phyloP scores from a whole-genome alignment of 2,113 vertebrate species.

The Bostrychus sinensis region DNA sequence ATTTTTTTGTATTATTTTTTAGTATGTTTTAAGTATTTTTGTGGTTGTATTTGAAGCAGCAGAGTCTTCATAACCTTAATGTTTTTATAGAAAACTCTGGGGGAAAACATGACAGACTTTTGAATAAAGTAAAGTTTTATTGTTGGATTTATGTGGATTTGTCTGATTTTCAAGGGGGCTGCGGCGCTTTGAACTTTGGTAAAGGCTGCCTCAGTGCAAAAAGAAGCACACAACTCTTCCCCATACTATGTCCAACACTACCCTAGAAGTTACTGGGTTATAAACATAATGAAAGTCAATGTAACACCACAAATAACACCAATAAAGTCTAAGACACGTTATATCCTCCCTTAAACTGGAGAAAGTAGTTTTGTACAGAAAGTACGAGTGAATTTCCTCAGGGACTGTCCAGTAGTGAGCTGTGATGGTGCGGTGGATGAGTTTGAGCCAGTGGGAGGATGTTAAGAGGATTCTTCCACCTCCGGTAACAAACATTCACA shows the following conservation, averaged over 20 bases:
- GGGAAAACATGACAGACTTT: no score
- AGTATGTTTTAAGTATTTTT: no score
- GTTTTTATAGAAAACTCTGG: no score
- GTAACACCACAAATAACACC: background rate
- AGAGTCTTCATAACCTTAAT: no score
- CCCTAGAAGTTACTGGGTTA: background rate
- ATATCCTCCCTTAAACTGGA: background rate
- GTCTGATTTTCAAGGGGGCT: no score
- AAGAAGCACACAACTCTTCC: no score
- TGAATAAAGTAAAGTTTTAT: no score
- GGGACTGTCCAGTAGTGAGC: constrained; percentile 10
- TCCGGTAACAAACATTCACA: constrained; percentile 15
- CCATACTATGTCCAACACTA: background rate
- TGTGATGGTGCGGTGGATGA: constrained; percentile 31
- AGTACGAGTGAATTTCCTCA: background rate
- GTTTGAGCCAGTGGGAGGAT: constrained; percentile 11
- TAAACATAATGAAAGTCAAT: background rate
- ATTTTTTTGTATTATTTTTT: no score
- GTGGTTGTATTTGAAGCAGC: no score
- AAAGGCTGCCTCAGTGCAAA: no score
- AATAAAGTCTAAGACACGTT: background rate
- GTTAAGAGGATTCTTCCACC: constrained; percentile 52
- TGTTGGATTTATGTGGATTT: no score
- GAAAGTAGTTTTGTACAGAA: background rate
- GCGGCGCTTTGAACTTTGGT: no score